These are phyloP conservation scores for Burhinus bistriatus DNA, from an alignment of 2,113 vertebrate species.

Conservation along the genomic window DNA sequence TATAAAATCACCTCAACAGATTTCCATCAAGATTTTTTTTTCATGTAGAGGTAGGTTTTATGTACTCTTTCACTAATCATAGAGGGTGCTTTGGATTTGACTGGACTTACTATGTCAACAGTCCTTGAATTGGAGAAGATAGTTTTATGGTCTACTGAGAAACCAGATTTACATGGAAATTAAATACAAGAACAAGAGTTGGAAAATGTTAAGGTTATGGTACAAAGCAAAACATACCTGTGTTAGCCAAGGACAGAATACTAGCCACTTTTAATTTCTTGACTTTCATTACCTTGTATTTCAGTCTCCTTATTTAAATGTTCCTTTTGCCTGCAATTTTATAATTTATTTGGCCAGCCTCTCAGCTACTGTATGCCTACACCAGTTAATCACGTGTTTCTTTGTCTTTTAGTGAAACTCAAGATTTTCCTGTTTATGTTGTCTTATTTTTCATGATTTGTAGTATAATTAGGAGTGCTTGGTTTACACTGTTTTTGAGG, in stretches of 20 bases:
- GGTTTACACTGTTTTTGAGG: not conserved
- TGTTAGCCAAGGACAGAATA: conserved; percentile 15
- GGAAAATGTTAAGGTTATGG: not conserved
- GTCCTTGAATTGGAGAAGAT: not conserved
- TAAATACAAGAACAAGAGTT: not conserved
- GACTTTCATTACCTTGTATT: conserved; percentile 14
- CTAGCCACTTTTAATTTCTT: conserved; percentile 43
- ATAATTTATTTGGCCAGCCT: not conserved
- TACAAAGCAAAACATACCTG: conserved; percentile 10
- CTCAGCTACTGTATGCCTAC: not conserved
- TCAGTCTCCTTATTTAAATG: conserved; percentile 17
- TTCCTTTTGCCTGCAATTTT: not conserved
- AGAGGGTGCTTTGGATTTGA: not conserved
- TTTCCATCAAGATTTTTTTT: not conserved
- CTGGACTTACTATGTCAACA: not conserved
- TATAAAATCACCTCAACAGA: not conserved
- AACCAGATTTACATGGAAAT: conserved; percentile 41
- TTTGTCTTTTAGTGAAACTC: conserved; percentile 17
- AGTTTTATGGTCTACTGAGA: conserved; percentile 44
- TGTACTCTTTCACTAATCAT: not conserved
- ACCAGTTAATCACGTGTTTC: not conserved
- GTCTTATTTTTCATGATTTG: conserved; percentile 34
- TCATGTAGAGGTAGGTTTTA: not conserved
- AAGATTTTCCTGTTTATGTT: not conserved
- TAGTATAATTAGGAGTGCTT: not conserved